These are phyloP conservation scores for Anagyrus pseudococci DNA, from an alignment of 2,888 invertebrate species.

Conservation along the genomic window DNA sequence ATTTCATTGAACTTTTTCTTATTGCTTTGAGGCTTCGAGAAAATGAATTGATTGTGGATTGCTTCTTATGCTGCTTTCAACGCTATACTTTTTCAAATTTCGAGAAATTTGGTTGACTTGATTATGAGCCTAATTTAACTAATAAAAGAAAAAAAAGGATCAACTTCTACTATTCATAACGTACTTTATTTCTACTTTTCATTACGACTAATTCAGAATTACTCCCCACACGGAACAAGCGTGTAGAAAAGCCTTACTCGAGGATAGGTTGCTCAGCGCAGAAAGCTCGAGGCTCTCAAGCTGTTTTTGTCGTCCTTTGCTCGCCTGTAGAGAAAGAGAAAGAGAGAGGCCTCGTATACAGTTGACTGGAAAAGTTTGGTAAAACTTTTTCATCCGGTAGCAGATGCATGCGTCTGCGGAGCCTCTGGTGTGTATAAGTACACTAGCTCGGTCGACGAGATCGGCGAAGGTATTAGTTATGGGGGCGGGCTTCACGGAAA, in stretches of 20 bases:
- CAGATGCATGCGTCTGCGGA: not conserved
- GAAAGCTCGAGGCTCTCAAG: not conserved
- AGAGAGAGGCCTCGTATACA: not conserved
- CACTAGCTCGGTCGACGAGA: not conserved
- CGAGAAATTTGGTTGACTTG: too few species aligned
- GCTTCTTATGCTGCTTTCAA: too few species aligned
- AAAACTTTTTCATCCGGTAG: slow-evolving; percentile 25
- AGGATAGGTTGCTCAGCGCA: not conserved
- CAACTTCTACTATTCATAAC: too few species aligned
- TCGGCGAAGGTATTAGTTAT: slow-evolving; percentile 32
- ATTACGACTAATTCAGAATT: too few species aligned
- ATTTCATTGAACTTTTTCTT: too few species aligned
- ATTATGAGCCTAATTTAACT: too few species aligned
- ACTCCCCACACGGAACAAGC: slow-evolving; percentile 3
- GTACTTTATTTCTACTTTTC: too few species aligned
- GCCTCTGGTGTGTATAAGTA: not conserved
- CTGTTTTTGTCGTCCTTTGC: slow-evolving; percentile 18
- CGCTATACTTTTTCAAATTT: too few species aligned
- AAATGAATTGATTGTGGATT: too few species aligned
- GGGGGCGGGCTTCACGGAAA: slow-evolving; percentile 14
- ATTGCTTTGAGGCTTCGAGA: too few species aligned
- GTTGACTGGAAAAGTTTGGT: slow-evolving; percentile 23
- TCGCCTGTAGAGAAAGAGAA: slow-evolving; percentile 9
- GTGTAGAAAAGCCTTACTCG: not conserved
- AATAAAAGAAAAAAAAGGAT: too few species aligned